Base-by-base conservation (phyloP, 2,888 invertebrate species). In the Eristalis pertinax region DNA sequence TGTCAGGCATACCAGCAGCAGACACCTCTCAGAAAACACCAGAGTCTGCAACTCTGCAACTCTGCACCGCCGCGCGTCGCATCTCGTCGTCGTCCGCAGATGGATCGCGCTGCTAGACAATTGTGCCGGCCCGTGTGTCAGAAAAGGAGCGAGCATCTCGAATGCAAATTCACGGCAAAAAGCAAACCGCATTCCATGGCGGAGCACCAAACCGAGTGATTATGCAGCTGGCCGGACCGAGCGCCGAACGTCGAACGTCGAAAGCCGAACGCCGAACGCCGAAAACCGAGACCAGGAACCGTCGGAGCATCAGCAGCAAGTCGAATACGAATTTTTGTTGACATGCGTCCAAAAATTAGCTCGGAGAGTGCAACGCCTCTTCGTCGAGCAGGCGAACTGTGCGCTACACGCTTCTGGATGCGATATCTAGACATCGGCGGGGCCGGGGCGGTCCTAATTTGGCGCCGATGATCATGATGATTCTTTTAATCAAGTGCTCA, bases 401-500 rank as follows among this genome's bases (percentile, higher is more conserved):
- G 72, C 74, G 77, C 50, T 78, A 79, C 79, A 87, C 83, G 68
- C 80, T 87, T 87, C 56, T 75, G 64, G 80, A 80, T 32, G 84
- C 60, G 72, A 87, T 80, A 84, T 80, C 79, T 84, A 87, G 87
- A 87, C 87, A 84, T 79, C 87, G 75, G 87, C 68, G 87, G 84
- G 87, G 87, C 72, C n/a, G 80, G 76, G 69, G 67, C 60, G 80
- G 19, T 50, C 76, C 67, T 80, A 76, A 84, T 84, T 87, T 87
- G 87, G 87, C 87, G 87, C 87, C 87, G 84, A 87, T 87, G 79
- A 87, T 87, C 87, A 87, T 87, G 87, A 87, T 87, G 76, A 76
- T 87, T 87, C 83, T 80, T 87, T 87, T 87, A 87, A 87, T 87
- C 87, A 87, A 87, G 87, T 84, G 87, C 87, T 87, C 87, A 87